Conservation (phyloP, 2,113 vertebrate species). For the Microtus ochrogaster region DNA sequence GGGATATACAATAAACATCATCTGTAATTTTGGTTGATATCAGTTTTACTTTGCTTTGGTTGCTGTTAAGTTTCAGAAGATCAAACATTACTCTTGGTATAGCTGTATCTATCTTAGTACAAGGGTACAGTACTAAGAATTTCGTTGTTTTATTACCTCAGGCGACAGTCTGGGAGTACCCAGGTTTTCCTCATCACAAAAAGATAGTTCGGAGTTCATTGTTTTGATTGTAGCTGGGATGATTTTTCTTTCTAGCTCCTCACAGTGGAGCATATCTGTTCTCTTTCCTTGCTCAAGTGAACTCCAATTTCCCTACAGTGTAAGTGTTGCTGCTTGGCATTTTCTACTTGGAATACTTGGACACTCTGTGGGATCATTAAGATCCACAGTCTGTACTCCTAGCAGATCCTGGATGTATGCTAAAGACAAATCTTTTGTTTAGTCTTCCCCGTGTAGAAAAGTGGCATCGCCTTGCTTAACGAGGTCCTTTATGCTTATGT, state of each 20-base stretch:
- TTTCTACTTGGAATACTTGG: neutral
- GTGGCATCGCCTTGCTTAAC: neutral
- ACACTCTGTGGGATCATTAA: neutral
- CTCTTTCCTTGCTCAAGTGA: neutral
- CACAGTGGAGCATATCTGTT: neutral
- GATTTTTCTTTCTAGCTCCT: conserved; percentile 11
- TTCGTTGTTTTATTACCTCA: conserved; percentile 18
- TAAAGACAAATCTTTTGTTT: neutral
- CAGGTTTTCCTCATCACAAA: neutral
- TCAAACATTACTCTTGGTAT: neutral
- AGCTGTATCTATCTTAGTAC: neutral
- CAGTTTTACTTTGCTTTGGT: neutral
- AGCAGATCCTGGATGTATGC: neutral
- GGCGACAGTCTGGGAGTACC: neutral
- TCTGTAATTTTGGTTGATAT: conserved; percentile 9
- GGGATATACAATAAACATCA: neutral
- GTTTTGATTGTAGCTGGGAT: neutral
- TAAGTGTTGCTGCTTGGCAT: neutral
- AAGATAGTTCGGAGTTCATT: neutral
- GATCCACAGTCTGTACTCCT: neutral
- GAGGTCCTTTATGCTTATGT: conserved; percentile 10
- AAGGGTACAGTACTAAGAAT: neutral
- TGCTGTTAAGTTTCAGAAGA: conserved; percentile 28
- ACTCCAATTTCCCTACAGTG: neutral
- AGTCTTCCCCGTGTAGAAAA: conserved; percentile 20